Percentiles rank a stretch among this genome's conserved stretches.
These are phyloP conservation scores for Rhyzopertha dominica DNA, from an alignment of 1,140 invertebrate species.

Conservation along the genomic window DNA sequence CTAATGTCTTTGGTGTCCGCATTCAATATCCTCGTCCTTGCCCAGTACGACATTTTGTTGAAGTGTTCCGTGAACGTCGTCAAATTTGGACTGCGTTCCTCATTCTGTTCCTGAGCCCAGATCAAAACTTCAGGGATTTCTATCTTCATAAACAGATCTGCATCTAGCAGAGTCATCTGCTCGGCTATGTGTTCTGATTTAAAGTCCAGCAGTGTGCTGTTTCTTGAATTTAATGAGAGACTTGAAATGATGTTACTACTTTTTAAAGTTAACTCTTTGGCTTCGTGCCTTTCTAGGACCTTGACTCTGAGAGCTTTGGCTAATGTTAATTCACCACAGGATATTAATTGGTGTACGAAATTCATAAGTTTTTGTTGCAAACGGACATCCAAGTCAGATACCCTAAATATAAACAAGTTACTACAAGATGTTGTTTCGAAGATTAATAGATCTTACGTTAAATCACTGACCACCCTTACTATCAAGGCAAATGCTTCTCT, in stretches of 20 bases:
- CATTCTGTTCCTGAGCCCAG: constrained; percentile 96
- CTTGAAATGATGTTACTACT: constrained; percentile 25
- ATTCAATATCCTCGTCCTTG: constrained; percentile 71
- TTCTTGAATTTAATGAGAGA: constrained; percentile 46
- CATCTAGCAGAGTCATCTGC: constrained; percentile 97
- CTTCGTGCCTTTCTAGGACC: constrained; percentile 82
- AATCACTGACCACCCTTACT: constrained; percentile 86
- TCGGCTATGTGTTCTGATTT: constrained; percentile 91
- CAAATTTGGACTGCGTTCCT: constrained; percentile 93
- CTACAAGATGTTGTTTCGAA: constrained; percentile 5
- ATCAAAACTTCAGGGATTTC: constrained; percentile 95
- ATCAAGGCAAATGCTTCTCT: constrained; percentile 84
- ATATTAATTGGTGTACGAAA: constrained; percentile 87
- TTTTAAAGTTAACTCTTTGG: constrained; percentile 45
- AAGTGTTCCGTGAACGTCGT: constrained; percentile 98
- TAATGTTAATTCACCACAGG: constrained; percentile 77
- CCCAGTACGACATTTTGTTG: constrained; percentile 99
- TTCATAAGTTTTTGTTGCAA: constrained; percentile 76
- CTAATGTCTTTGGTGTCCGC: constrained; percentile 85
- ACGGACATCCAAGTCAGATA: constrained; percentile 73
- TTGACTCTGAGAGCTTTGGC: constrained; percentile 86
- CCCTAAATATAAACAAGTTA: constrained; percentile 51
- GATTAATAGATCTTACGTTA: constrained; percentile 68
- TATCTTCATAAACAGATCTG: constrained; percentile 93
- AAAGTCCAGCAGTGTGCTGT: constrained; percentile 79